A percentile compares a stretch with the other conserved stretches of the same genome.
These are phyloP conservation scores for Hypsibius dujardini DNA, from an alignment of 1,140 invertebrate species.

Conservation along the genomic window DNA sequence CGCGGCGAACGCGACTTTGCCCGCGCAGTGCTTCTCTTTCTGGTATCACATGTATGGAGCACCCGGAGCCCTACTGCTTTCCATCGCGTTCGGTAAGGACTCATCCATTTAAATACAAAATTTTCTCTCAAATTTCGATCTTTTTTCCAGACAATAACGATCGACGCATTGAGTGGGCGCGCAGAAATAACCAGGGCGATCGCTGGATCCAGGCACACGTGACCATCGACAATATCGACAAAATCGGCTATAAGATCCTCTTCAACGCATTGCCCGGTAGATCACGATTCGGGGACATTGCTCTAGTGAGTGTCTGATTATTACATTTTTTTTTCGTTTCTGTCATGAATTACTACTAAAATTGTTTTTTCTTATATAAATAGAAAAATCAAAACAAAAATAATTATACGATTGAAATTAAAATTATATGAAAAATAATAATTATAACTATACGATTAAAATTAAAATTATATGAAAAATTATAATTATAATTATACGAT, in stretches of 20 bases:
- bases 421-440: too few species aligned
- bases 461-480: too few species aligned
- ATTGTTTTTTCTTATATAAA: too few species aligned
- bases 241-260: background rate
- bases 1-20: too few species aligned
- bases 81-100: background rate
- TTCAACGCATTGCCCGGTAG: background rate
- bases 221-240: background rate
- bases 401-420: too few species aligned
- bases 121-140: background rate
- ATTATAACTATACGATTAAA: too few species aligned
- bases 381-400: too few species aligned
- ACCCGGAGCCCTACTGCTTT: background rate
- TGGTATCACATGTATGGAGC: background rate
- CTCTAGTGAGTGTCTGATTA: background rate
- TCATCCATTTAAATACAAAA: background rate
- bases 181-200: background rate
- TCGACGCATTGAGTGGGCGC: background rate
- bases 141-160: background rate
- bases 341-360: too few species aligned
- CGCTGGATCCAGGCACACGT: background rate
- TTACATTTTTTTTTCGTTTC: too few species aligned
- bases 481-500: too few species aligned
- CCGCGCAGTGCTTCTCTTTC: background rate
- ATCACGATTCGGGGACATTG: conserved; percentile 9